Evolutionary conservation across 2,888 invertebrate genomes (phyloP).

Genomic region (Cyclophora albipunctata): DNA sequence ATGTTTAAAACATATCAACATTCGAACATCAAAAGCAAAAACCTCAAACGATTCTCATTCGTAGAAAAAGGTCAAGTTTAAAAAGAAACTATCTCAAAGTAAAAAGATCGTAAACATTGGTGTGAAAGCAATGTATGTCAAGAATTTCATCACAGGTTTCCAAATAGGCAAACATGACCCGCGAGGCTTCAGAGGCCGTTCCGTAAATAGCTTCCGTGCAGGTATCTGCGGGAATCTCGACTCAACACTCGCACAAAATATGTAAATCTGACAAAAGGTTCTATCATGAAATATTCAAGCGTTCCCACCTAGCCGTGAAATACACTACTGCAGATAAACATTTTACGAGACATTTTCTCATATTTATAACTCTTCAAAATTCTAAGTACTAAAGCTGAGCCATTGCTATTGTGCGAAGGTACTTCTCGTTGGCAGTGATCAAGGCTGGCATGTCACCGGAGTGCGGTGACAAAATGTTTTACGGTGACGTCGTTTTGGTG

Average conservation of each 20-base stretch:
- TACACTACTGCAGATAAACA: conserved; percentile 4
- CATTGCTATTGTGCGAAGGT: no score
- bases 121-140: conserved; percentile 20
- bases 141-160: conserved; percentile 17
- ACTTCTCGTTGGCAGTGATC: conserved; percentile 35
- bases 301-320: conserved; percentile 17
- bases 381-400: background rate
- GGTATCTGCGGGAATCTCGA: conserved; percentile 9
- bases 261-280: conserved; percentile 17
- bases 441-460: conserved; percentile 39
- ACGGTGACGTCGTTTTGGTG: conserved; percentile 35
- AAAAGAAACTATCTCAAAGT: no score
- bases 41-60: no score
- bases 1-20: no score
- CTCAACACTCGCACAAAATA: conserved; percentile 14
- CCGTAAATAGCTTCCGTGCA: conserved; percentile 11
- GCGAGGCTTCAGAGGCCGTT: conserved; percentile 9
- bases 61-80: no score
- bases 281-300: conserved; percentile 21
- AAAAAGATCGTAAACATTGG: conserved; percentile 8
- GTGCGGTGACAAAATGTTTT: conserved; percentile 61
- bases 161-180: conserved; percentile 20
- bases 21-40: no score
- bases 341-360: conserved; percentile 1
- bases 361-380: conserved; percentile 6